Percentiles rank a stretch among this genome's conserved stretches.
Conservation (phyloP, 2,113 vertebrate genomes). For the Etheostoma cragini region DNA sequence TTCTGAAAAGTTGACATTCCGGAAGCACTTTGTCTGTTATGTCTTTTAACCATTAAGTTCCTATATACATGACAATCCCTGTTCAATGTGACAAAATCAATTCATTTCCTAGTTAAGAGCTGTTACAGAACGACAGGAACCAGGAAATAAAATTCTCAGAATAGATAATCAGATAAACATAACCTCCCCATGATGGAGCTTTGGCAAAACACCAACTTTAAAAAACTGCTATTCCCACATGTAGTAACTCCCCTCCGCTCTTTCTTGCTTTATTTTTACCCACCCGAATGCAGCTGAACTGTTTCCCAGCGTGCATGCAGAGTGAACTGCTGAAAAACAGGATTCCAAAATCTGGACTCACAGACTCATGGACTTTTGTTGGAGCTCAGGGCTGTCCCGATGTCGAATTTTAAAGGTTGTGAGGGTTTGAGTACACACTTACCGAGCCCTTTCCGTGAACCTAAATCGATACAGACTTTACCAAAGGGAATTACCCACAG, state of each 20-base stretch:
- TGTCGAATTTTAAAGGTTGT: too few relatives aligned
- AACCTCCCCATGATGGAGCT: neutral
- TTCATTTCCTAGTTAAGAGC: conserved; percentile 15
- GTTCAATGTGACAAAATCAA: neutral
- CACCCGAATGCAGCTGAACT: conserved; percentile 70
- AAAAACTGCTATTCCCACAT: conserved; percentile 40
- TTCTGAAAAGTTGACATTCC: neutral
- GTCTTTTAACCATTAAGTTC: neutral
- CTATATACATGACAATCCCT: neutral
- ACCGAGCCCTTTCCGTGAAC: too few relatives aligned
- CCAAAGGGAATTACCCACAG: too few relatives aligned
- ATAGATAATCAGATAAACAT: conserved; percentile 48
- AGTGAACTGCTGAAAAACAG: neutral
- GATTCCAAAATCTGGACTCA: too few relatives aligned
- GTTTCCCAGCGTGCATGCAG: conserved; percentile 44
- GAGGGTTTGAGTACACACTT: too few relatives aligned
- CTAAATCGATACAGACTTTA: too few relatives aligned
- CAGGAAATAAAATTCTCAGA: conserved; percentile 43
- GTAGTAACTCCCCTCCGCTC: conserved; percentile 18
- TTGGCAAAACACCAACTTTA: conserved; percentile 28
- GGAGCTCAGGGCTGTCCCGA: too few relatives aligned
- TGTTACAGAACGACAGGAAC: conserved; percentile 22
- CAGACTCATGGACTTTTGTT: too few relatives aligned
- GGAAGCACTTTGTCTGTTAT: neutral
- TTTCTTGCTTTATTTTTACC: conserved; percentile 43